These are phyloP conservation scores for Hippocampus kuda DNA, from an alignment of 2,797 vertebrate species.

Conservation along the genomic window DNA sequence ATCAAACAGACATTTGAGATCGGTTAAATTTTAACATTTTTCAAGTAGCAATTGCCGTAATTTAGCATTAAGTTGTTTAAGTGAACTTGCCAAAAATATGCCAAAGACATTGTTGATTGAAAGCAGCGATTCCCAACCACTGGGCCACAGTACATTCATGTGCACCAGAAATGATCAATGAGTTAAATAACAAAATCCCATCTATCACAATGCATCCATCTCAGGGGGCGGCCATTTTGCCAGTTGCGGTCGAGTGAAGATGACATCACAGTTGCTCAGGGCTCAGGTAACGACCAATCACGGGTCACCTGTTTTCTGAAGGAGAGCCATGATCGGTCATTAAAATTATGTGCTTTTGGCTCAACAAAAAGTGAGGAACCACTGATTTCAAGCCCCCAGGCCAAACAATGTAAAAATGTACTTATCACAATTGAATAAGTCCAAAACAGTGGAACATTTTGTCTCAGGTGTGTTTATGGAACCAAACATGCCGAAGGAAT, in stretches of 20 bases:
- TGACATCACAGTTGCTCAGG: too few species aligned
- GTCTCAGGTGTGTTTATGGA: neutral
- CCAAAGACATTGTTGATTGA: neutral
- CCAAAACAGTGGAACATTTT: neutral
- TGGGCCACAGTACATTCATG: neutral
- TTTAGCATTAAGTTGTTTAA: neutral
- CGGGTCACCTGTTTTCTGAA: too few species aligned
- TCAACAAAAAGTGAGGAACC: too few species aligned
- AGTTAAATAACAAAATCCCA: too few species aligned
- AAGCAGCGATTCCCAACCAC: neutral
- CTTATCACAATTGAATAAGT: neutral
- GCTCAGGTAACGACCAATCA: too few species aligned
- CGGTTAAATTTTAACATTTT: neutral
- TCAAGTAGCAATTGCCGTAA: neutral
- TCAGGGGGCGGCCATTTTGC: too few species aligned
- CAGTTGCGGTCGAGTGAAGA: too few species aligned
- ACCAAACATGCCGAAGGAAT: too few species aligned
- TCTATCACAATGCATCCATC: too few species aligned
- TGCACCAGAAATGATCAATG: neutral
- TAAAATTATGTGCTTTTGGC: too few species aligned
- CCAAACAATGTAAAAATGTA: neutral
- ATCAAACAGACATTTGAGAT: neutral
- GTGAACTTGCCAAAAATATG: too few species aligned
- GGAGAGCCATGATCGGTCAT: too few species aligned
- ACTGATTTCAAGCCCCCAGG: neutral